Evolutionary conservation across 2,113 vertebrate species (phyloP), one percentile per base, ranked within the genome.

Genomic region (Burhinus oedicnemus): DNA sequence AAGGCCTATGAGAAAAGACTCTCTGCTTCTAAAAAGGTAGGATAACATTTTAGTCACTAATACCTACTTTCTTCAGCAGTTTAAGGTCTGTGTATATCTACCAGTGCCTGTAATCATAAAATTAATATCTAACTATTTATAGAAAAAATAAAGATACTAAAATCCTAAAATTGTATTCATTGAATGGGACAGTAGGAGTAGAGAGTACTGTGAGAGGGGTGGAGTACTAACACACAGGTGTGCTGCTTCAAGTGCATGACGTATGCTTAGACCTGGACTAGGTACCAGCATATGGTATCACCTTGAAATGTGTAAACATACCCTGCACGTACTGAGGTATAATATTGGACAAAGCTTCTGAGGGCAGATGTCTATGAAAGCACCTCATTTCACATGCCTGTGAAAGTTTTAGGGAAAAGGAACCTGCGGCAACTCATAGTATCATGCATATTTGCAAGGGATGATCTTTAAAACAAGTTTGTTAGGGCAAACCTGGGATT

Each of bases 11-110:
- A 95, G 86, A 97, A 95, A 95, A 93, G 95, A 97, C 71, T 83
- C 27, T 74, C 87, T 90, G 79, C 97, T 87, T 91, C 95, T 62
- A 45, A 95, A 96, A 96, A 98, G 97, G 97, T 98, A 98, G 95
- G 97, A 93, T 71, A 94, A 93, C 18, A 29, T 96, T 86, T 92
- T 75, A 86, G 58, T 86, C 66, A 79, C 47, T 85, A 93, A 38
- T 47, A 74, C 26, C 47, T 70, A 23, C 74, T 81, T 94, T 89
- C 55, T 32, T 76, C 40, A 69, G 47, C 80, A 77, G 10, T 80
- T 1, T 68, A 15, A 7, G 2, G 58, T 80, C 38, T 94, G 13
- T 76, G 23, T 16, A 10, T 76, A 26, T 74, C 20, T 65, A 65
- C 18, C 38, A 68, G 13, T 92, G 61, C 42, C 25, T 79, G 15